Base-by-base conservation (phyloP, 2,888 invertebrate genomes). In the Oscheius sp. region DNA sequence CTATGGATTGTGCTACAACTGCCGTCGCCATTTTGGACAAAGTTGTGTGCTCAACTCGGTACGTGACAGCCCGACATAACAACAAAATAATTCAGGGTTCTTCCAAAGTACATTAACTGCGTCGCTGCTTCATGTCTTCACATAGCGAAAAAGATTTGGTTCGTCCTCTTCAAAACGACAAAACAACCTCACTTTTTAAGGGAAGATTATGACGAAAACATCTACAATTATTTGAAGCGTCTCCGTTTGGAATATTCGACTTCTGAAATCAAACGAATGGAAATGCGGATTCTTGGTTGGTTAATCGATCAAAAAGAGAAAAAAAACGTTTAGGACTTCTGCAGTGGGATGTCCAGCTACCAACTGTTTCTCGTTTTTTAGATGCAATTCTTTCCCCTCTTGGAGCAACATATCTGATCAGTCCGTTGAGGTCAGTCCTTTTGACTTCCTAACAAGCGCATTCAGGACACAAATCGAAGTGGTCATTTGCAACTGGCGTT, bases 221-320 rank as follows among this genome's bases (percentile, higher is more conserved):
- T 46, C 20, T 25, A 46, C 53, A 29, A 31, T 46, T 69, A 76
- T 45, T 72, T 79, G 6, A 67, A 70, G 15, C 67, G 73, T 1
- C 74, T 79, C 3, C 74, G 73, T 48, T 64, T 76, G 46, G 75
- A 72, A 55, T 79, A 79, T 71, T 70, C 72, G 12, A 55, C 70
- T 17, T 69, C 65, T 39, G 79, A 79, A 50, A 61, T 79, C 73
- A 77, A 74, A 42, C 67, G 79, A 17, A 79, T 79, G 79, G 79
- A 79, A 52, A 17, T 75, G 53, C 65, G 71, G 52, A 78, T 79
- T 29, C 68, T 79, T 31, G 52, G 75, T 73, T 37, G 29, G 66
- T 50, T 52, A 23, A 50, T 8, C 1, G n/a, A 6, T 66, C 45
- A n/a, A 12, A 12, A n/a, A n/a, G n/a, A n/a, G n/a, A n/a, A n/a